Evolutionary conservation across 1,140 invertebrate species (phyloP), one percentile per base, ranked within the genome.

Genomic region (Drosophila athabasca): DNA sequence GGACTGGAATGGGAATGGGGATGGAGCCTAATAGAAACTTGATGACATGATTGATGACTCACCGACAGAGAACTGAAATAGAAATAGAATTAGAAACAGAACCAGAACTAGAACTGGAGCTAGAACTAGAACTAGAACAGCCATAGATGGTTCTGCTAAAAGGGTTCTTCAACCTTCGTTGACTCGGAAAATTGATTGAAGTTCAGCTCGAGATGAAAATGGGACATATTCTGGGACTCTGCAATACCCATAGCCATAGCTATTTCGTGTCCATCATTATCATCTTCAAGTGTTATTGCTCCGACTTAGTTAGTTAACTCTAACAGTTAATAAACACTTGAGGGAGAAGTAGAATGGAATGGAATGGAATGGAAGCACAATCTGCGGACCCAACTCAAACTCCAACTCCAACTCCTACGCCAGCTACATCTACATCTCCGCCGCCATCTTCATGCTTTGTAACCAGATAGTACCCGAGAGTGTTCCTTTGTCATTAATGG

Each of bases 271-370:
- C 1, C 7, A 45, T 5, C 46, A 57, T 65, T 52, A 46, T 65
- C 43, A 51, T 59, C 11, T 24, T 51, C n/a, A 59, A 58, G 66
- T 70, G 66, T 62, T 77, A 72, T 78, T 61, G 78, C 70, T 82
- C 83, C 83, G 83, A 88, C 82, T 87, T 87, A 87, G 83, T 87
- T 82, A 79, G 82, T 87, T 88, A 87, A 87, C 83, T 87, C 83
- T 88, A 87, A 87, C 82, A 87, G 82, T 87, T 87, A 80, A 82
- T 88, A 82, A 82, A 88, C 78, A 85, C 82, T 65, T 74, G 35
- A 11, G 53, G 29, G 49, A 45, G 46, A 48, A 53, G 54, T 11
- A 11, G 9, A 57, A 52, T 60, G 55, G 24, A 41, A n/a, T 49
- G 55, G 24, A 41, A n/a, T 49, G 62, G 13, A 31, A 31, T 68